phyloP scores from a whole-genome alignment of 2,113 vertebrate species.

The Echinops telfairi region DNA sequence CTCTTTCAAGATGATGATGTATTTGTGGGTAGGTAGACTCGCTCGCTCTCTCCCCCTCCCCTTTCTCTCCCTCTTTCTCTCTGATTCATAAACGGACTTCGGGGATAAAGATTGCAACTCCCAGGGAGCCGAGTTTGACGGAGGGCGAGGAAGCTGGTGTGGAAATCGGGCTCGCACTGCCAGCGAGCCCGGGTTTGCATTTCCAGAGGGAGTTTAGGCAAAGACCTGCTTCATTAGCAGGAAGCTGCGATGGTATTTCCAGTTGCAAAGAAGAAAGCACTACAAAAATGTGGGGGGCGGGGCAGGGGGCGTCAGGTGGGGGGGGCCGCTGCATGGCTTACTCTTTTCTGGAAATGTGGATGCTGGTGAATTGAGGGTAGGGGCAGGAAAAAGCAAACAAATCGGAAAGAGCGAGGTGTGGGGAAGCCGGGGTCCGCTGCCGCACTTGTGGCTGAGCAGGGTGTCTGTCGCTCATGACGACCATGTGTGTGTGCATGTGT shows the following conservation, averaged over 20 bases:
- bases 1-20: slow-evolving; percentile 95
- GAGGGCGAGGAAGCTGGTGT: slow-evolving; percentile 80
- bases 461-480: slow-evolving; percentile 78
- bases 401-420: slow-evolving; percentile 20
- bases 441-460: slow-evolving; percentile 84
- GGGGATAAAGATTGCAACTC: slow-evolving; percentile 80
- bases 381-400: too few relatives aligned
- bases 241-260: slow-evolving; percentile 83
- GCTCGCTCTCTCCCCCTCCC: slow-evolving; percentile 80
- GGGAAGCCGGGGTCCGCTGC: slow-evolving; percentile 57
- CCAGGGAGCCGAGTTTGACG: slow-evolving; percentile 67
- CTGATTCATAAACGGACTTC: slow-evolving; percentile 86
- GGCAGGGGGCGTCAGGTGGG: too few relatives aligned
- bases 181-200: slow-evolving; percentile 71
- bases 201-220: slow-evolving; percentile 80
- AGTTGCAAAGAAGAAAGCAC: slow-evolving; percentile 53
- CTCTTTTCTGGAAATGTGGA: slow-evolving; percentile 45
- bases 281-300: background rate
- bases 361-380: slow-evolving; percentile 43
- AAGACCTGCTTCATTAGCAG: slow-evolving; percentile 80
- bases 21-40: slow-evolving; percentile 94
- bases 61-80: slow-evolving; percentile 85
- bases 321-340: slow-evolving; percentile 44
- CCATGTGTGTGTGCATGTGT: background rate
- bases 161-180: slow-evolving; percentile 66